These are phyloP conservation scores for Parus major DNA, from an alignment of 2,113 vertebrate genomes.

Conservation along the genomic window DNA sequence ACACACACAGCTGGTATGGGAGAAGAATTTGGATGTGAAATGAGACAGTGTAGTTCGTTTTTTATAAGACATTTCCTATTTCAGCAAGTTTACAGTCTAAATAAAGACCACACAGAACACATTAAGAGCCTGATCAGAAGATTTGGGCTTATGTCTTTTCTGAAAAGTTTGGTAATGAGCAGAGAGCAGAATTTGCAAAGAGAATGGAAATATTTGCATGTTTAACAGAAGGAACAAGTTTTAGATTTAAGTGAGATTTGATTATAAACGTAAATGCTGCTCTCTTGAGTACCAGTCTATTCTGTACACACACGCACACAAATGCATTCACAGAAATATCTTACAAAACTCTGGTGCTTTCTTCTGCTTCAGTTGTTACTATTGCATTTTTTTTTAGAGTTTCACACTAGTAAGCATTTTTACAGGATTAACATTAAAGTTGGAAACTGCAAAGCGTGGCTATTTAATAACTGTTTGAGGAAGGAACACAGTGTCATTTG, in stretches of 20 bases:
- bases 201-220: conserved; percentile 10
- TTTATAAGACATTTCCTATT: conserved; percentile 51
- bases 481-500: neutral
- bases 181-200: conserved; percentile 7
- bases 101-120: conserved; percentile 49
- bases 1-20: conserved; percentile 52
- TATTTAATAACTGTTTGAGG: neutral
- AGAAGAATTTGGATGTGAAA: conserved; percentile 61
- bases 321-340: neutral
- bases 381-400: neutral
- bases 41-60: neutral
- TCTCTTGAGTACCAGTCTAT: neutral
- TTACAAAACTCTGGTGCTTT: neutral
- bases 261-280: neutral
- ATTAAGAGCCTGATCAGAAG: conserved; percentile 18
- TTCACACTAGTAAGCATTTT: neutral
- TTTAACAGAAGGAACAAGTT: conserved; percentile 35
- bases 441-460: neutral
- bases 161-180: conserved; percentile 34
- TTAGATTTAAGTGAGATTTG: conserved; percentile 3
- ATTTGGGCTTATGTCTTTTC: conserved; percentile 1
- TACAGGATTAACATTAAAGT: neutral
- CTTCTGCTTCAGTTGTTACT: neutral
- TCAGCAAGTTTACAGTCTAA: conserved; percentile 49
- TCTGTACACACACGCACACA: neutral